Conservation (phyloP, 2,797 vertebrate genomes). For the Chelonia mydas region DNA sequence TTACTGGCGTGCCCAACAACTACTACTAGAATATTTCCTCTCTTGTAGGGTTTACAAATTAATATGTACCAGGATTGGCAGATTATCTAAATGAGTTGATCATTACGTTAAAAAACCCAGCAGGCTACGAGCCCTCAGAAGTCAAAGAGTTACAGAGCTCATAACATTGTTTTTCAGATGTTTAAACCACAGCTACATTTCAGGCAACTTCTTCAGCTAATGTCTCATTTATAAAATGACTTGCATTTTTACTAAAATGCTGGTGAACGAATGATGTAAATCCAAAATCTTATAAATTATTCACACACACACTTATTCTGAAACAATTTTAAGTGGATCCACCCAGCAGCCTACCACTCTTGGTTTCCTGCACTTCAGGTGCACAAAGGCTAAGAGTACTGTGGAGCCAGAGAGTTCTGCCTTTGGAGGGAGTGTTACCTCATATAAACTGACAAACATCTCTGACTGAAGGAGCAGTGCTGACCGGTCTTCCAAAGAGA, state of each 20-base stretch:
- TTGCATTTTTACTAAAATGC: neutral
- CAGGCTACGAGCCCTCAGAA: neutral
- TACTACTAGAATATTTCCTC: neutral
- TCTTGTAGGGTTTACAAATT: neutral
- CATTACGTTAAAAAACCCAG: neutral
- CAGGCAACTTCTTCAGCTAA: neutral
- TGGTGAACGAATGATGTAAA: conserved; percentile 13
- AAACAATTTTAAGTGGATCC: neutral
- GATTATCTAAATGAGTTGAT: neutral
- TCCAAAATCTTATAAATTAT: neutral
- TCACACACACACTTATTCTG: neutral
- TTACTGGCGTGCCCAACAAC: neutral
- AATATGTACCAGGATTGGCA: neutral
- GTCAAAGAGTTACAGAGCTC: neutral
- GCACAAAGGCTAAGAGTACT: neutral
- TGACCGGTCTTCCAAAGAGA: neutral
- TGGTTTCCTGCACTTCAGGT: neutral
- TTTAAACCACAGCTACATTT: conserved; percentile 5
- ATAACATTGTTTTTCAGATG: neutral
- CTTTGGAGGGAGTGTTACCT: neutral
- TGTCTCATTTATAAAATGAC: neutral
- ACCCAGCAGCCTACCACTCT: neutral
- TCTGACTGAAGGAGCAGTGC: neutral
- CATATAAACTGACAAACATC: neutral
- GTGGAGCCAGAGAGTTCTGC: neutral